Percentiles rank a stretch among this genome's conserved stretches.
These are phyloP conservation scores for Ferrisia virgata DNA, from an alignment of 2,888 invertebrate species.

Conservation along the genomic window DNA sequence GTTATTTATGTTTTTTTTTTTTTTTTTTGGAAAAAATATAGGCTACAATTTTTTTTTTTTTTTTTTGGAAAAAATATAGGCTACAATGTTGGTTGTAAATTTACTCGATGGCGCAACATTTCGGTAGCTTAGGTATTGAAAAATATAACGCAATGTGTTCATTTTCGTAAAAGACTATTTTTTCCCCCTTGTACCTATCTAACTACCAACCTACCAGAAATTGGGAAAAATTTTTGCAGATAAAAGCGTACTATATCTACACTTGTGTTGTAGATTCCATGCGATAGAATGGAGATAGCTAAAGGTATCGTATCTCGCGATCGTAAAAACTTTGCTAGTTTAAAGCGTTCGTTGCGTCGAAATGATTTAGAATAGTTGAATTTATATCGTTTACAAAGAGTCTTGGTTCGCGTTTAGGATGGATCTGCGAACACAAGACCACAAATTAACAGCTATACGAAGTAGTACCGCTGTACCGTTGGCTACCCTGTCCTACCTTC, in stretches of 20 bases:
- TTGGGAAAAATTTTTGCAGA: neutral
- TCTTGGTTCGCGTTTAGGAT: neutral
- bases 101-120: too few relatives aligned
- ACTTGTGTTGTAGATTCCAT: too few relatives aligned
- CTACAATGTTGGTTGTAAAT: neutral
- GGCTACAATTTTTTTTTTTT: neutral
- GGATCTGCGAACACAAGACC: neutral
- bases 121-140: neutral
- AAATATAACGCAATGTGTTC: neutral
- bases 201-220: too few relatives aligned
- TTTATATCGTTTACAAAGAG: neutral
- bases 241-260: neutral
- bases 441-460: neutral
- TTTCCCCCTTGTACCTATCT: neutral
- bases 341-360: too few relatives aligned
- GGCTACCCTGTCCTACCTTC: neutral
- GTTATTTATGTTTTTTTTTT: constrained; percentile 18
- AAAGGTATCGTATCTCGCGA: neutral
- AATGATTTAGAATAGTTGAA: constrained; percentile 1
- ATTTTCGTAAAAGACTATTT: neutral
- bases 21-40: neutral
- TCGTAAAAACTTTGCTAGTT: neutral
- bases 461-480: too few relatives aligned
- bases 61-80: neutral
- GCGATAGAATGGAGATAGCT: too few relatives aligned